Evolutionary conservation across 2,888 invertebrate species (phyloP), one percentile per base, ranked within the genome.

Genomic region (Harpalus rubripes): DNA sequence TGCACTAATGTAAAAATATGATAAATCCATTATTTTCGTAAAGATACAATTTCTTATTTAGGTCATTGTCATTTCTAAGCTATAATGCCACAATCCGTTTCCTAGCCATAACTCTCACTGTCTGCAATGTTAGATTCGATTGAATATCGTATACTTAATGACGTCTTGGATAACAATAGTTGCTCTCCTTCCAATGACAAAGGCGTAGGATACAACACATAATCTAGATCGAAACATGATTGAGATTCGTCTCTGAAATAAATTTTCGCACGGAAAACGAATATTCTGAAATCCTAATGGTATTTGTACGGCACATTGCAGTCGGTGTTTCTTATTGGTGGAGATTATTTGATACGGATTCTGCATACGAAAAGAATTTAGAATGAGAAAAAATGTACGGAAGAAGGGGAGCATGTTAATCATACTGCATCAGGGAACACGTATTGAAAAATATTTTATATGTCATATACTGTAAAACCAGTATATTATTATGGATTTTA

Each of bases 91-190:
- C 12, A 52, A 52, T 52, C 44, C 12, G 12, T 52, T 2, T 12
- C 44, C 12, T 32, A 32, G 44, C 44, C 10, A 52, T 52, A 52
- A 52, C 44, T 32, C 32, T 32, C 44, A 12, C 44, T 68, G 68
- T 32, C 39, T 65, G 10, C 26, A 39, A 68, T 15, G 32, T 32
- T 32, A 32, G 32, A 32, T 32, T 32, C 68, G 32, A 68, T 68
- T 68, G 68, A n/a, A 32, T 12, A 26, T 39, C 32, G 7, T 39
- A n/a, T 39, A 68, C 32, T 68, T 68, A 68, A 68, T 32, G 68
- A 68, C 39, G 44, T 12, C 44, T 5, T 8, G 44, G 44, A 12
- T 52, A 12, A 52, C 10, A 52, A 10, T 52, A 52, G 44, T 52
- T 52, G 5, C 32, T 32, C 32, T 32, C 10, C 44, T 44, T 52